Evolutionary conservation across 2,888 invertebrate species (phyloP).

Genomic region (Apodemia zela): DNA sequence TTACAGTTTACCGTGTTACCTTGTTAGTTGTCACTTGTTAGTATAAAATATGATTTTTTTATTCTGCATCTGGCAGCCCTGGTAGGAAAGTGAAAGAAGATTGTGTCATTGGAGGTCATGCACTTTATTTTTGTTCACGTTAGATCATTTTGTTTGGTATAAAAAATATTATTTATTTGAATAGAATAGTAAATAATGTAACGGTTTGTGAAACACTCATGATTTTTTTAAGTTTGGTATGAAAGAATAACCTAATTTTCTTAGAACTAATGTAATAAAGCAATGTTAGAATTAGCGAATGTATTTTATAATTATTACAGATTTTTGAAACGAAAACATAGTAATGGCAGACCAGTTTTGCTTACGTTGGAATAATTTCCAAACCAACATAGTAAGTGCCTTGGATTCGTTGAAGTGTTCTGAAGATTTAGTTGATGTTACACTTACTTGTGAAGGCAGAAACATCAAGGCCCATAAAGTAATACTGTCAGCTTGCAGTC

Average conservation of each 20-base stretch:
- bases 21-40: too few species aligned
- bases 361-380: slow-evolving; percentile 88
- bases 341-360: slow-evolving; percentile 84
- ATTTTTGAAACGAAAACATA: slow-evolving; percentile 47
- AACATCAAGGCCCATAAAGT: slow-evolving; percentile 88
- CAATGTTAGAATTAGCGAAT: slow-evolving; percentile 29
- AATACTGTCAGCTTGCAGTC: slow-evolving; percentile 87
- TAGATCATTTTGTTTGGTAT: slow-evolving; percentile 30
- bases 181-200: slow-evolving; percentile 28
- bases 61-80: slow-evolving; percentile 18
- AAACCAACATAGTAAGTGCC: slow-evolving; percentile 84
- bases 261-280: slow-evolving; percentile 18
- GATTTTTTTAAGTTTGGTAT: slow-evolving; percentile 29
- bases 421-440: slow-evolving; percentile 86
- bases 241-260: slow-evolving; percentile 21
- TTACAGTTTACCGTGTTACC: too few species aligned
- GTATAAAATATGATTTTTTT: too few species aligned
- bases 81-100: slow-evolving; percentile 67
- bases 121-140: slow-evolving; percentile 67
- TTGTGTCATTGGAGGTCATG: slow-evolving; percentile 72
- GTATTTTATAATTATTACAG: slow-evolving; percentile 44
- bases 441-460: slow-evolving; percentile 86
- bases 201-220: slow-evolving; percentile 32
- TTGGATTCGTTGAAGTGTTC: slow-evolving; percentile 85
- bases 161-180: slow-evolving; percentile 26